phyloP scores from a whole-genome alignment of 2,113 vertebrate genomes.

The Protomyctophum bolini region DNA sequence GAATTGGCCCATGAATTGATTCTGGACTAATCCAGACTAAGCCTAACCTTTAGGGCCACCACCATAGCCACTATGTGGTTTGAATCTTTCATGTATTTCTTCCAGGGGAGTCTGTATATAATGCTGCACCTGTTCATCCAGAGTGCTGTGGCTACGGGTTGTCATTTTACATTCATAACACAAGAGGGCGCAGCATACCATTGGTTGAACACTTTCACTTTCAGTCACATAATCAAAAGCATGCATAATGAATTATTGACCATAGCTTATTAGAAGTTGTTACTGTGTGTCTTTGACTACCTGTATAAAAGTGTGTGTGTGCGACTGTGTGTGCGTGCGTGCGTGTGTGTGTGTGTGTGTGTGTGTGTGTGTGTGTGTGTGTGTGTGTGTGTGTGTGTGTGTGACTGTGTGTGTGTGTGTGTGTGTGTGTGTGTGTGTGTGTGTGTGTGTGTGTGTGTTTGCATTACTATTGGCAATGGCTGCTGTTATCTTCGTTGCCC shows the following conservation, averaged over 20 bases:
- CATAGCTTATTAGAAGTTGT: background rate
- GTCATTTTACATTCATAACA: slow-evolving; percentile 26
- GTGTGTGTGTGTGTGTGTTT: background rate
- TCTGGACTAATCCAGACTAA: no score
- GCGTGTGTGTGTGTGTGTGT: background rate
- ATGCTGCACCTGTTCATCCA: no score
- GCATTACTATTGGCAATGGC: no score
- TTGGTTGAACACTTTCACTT: background rate
- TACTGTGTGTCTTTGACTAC: background rate
- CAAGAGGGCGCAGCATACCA: slow-evolving; percentile 54
- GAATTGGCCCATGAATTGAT: no score
- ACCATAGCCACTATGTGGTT: no score
- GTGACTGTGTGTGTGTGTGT: slow-evolving; percentile 7
- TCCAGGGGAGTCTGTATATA: no score
- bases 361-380: background rate
- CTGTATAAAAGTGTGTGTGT: background rate
- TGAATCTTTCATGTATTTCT: no score
- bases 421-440: background rate
- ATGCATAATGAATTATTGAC: background rate
- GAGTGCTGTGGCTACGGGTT: background rate
- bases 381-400: slow-evolving; percentile 1
- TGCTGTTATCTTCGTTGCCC: no score
- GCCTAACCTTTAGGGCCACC: no score
- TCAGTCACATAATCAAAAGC: no score
- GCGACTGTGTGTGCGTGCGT: slow-evolving; percentile 6